Conservation (phyloP, 2,113 vertebrate genomes). For the Beaufortia kweichowensis region DNA sequence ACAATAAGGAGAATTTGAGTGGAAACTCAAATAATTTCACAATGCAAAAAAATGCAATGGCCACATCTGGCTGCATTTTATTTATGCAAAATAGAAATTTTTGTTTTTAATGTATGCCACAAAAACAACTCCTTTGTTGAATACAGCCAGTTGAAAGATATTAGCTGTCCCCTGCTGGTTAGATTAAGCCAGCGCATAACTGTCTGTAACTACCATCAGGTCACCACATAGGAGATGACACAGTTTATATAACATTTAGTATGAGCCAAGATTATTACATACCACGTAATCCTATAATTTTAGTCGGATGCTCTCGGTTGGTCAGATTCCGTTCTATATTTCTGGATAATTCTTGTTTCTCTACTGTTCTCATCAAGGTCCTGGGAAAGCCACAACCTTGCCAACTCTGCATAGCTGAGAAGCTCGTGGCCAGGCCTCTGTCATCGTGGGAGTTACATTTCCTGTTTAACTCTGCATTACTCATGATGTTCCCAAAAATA, state of each 20-base stretch:
- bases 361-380: constrained; percentile 41
- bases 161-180: constrained; percentile 46
- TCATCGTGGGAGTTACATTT: constrained; percentile 44
- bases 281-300: background rate
- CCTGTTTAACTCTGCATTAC: constrained; percentile 35
- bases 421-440: constrained; percentile 2
- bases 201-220: background rate
- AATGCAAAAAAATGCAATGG: too few species aligned
- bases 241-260: too few species aligned
- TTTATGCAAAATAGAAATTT: too few species aligned
- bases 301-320: constrained; percentile 22
- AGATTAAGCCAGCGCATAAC: constrained; percentile 1
- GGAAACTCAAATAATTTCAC: too few species aligned
- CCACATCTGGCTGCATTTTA: too few species aligned
- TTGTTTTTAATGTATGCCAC: background rate
- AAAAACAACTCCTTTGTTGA: background rate
- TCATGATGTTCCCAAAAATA: constrained; percentile 29
- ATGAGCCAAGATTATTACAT: background rate
- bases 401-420: constrained; percentile 21
- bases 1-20: too few species aligned
- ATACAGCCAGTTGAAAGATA: background rate
- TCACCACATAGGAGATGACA: background rate
- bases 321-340: constrained; percentile 13
- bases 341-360: constrained; percentile 4
- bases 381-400: constrained; percentile 52